phyloP scores from a whole-genome alignment of 2,113 vertebrate genomes.

The Festucalex cinctus region DNA sequence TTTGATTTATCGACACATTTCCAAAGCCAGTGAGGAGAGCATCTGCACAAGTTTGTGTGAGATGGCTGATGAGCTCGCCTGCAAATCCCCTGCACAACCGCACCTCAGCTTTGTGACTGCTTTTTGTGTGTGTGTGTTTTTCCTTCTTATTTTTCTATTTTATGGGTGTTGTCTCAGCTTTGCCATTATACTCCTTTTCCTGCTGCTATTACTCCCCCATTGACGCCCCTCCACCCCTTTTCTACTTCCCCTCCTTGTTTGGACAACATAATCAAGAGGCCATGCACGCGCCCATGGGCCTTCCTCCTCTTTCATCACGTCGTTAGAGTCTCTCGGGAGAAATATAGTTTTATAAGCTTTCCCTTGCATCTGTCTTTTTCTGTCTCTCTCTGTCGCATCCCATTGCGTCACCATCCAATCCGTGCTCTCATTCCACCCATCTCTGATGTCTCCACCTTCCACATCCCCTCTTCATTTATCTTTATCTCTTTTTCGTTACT shows the following conservation, averaged over 20 bases:
- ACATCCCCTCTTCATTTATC: slow-evolving; percentile 19
- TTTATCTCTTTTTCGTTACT: slow-evolving; percentile 9
- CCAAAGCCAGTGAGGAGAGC: slow-evolving; percentile 20
- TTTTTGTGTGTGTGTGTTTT: too few relatives aligned
- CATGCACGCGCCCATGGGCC: slow-evolving; percentile 23
- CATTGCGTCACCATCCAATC: slow-evolving; percentile 21
- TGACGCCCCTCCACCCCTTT: background rate
- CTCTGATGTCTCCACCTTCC: slow-evolving; percentile 3
- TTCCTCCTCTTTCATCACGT: slow-evolving; percentile 53
- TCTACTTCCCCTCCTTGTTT: slow-evolving; percentile 15
- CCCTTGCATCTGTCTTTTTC: slow-evolving; percentile 9
- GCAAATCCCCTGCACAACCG: slow-evolving; percentile 6
- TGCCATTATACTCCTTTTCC: slow-evolving; percentile 52
- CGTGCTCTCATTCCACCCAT: slow-evolving; percentile 1
- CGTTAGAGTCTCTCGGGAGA: slow-evolving; percentile 40
- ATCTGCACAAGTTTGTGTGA: background rate
- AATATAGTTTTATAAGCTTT: slow-evolving; percentile 49
- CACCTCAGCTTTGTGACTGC: slow-evolving; percentile 18
- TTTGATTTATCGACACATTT: slow-evolving; percentile 61
- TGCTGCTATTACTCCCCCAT: background rate
- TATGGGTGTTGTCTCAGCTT: slow-evolving; percentile 53
- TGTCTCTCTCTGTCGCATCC: slow-evolving; percentile 18
- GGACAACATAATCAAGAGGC: slow-evolving; percentile 65
- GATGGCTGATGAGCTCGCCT: background rate
- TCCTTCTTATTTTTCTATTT: slow-evolving; percentile 31